Conservation (phyloP, 2,113 vertebrate genomes). For the Micronycteris hirsuta region DNA sequence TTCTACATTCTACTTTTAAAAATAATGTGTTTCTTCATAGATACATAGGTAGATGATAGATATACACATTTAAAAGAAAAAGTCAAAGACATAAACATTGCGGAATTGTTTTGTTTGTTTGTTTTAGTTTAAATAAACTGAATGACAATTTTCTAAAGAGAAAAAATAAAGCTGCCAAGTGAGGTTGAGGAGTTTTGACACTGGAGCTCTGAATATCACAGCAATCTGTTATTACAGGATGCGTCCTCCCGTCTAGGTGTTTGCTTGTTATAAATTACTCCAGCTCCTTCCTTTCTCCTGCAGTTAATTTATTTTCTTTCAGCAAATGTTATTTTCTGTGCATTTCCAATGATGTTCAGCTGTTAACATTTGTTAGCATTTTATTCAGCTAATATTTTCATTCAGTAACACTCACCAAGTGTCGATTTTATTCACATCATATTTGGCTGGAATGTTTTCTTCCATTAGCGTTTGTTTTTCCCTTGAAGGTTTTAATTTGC, state of each 20-base stretch:
- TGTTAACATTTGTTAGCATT: conserved; percentile 66
- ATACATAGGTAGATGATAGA: not conserved
- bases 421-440: conserved; percentile 7
- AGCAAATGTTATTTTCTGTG: conserved; percentile 39
- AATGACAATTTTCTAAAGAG: not conserved
- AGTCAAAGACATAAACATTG: not conserved
- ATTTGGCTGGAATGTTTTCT: conserved; percentile 55
- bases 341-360: conserved; percentile 45
- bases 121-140: not conserved
- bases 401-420: conserved; percentile 51
- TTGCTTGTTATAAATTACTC: conserved; percentile 50
- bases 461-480: conserved; percentile 1
- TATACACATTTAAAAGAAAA: not conserved
- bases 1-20: not conserved
- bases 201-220: not conserved
- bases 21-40: not conserved
- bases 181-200: conserved; percentile 47
- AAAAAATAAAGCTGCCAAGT: conserved; percentile 38
- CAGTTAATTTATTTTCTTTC: conserved; percentile 61
- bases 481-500: conserved; percentile 52
- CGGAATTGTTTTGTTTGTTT: not conserved
- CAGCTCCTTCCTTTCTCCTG: conserved; percentile 1
- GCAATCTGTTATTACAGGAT: conserved; percentile 41
- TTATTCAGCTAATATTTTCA: conserved; percentile 70
- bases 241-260: not conserved